phyloP scores from a whole-genome alignment of 2,888 invertebrate genomes.

The Sinhomidia bicolor region DNA sequence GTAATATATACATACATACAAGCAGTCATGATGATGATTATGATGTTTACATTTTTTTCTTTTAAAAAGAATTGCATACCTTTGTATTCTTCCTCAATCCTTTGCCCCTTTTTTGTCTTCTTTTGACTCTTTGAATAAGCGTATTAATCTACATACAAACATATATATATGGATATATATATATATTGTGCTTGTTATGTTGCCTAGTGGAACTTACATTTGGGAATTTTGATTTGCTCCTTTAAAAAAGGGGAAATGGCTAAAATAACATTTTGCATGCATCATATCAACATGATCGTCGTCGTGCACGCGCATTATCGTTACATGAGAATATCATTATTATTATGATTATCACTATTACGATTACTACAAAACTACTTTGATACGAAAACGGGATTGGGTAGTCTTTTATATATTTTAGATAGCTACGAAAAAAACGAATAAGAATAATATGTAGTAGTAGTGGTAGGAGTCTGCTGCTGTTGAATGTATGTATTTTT shows the following conservation, averaged over 20 bases:
- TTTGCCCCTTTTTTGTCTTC: neutral
- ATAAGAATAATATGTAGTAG: no score
- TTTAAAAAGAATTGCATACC: neutral
- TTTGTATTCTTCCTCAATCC: neutral
- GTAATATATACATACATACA: no score
- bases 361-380: neutral
- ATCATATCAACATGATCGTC: neutral
- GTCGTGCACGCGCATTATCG: slow-evolving; percentile 39
- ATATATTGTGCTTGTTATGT: no score
- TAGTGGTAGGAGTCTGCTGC: no score
- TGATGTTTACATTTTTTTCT: slow-evolving; percentile 30
- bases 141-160: no score
- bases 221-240: neutral
- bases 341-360: slow-evolving; percentile 9
- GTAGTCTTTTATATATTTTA: neutral
- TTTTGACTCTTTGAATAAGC: no score
- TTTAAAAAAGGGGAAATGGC: neutral
- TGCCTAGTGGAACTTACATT: no score
- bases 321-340: slow-evolving; percentile 40
- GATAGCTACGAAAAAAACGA: neutral
- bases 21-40: no score
- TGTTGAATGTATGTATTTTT: no score
- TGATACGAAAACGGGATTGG: neutral
- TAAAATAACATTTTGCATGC: slow-evolving; percentile 32
- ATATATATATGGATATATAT: no score